Base-by-base conservation (phyloP, 2,888 invertebrate species). In the Apodemia duryi region DNA sequence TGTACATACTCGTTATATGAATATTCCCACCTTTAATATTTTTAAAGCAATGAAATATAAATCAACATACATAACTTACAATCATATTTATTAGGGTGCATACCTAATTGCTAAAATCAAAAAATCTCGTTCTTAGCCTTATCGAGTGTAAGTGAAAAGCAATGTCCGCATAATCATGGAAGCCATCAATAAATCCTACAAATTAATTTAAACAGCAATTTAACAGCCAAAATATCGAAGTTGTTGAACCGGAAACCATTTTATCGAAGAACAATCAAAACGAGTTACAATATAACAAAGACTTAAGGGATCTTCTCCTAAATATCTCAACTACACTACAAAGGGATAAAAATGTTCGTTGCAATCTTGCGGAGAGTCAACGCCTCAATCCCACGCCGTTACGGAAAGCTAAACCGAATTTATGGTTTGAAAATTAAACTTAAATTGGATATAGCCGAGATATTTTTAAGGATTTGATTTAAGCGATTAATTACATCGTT, bases 361-460 rank as follows among this genome's bases (percentile, higher is more conserved):
- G 86, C 88, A 88, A 90, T 89, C 86, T 88, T 76, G 79, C 80
- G 77, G 82, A 75, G 79, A 82, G 80, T 79, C 81, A 75, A 75
- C 74, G 80, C 78, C 82, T 84, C 86, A 83, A 84, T 83, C 83
- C 82, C 79, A 74, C 75, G 74, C 75, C 83, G 82, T 84, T 80
- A 81, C 82, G 83, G 85, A 85, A 84, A 86, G 86, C 86, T 85
- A 88, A 91, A 91, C 86, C 81, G 80, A 90, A 88, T 90, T 91
- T 88, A 86, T 86, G 87, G 80, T 86, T 84, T 80, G 83, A 86
- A 91, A 90, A 90, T 90, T 89, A 87, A 88, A 88, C 84, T 85
- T 84, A 90, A 89, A 91, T 89, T 88, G 88, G 84, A 86, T 86
- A 83, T 85, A 78, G 75, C 80, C 72, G 78, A 77, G 86, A 80